phyloP scores from a whole-genome alignment of 2,888 invertebrate genomes.

The Zeuzera pyrina region DNA sequence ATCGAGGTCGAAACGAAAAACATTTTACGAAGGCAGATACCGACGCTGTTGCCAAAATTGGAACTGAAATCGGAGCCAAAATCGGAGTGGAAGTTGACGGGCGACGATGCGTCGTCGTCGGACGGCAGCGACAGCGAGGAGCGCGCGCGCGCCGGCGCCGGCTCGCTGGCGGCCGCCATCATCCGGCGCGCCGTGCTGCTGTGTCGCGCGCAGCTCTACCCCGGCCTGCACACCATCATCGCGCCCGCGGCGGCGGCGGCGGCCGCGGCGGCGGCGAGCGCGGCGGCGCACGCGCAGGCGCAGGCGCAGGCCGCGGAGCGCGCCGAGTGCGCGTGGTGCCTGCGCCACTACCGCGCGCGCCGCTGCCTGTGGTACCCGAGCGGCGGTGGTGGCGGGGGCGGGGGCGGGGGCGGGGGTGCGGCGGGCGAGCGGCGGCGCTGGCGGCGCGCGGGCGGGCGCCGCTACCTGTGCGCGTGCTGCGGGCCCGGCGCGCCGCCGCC shows the following conservation, averaged over 20 bases:
- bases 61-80: slow-evolving; percentile 5
- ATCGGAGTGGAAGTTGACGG: slow-evolving; percentile 9
- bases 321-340: slow-evolving; percentile 39
- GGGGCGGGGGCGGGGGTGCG: slow-evolving; percentile 29
- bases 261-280: slow-evolving; percentile 20
- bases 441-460: slow-evolving; percentile 59
- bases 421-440: slow-evolving; percentile 57
- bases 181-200: slow-evolving; percentile 59
- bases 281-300: slow-evolving; percentile 11
- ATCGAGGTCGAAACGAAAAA: slow-evolving; percentile 14
- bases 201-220: slow-evolving; percentile 65
- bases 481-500: slow-evolving; percentile 28
- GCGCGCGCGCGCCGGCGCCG: slow-evolving; percentile 47
- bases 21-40: slow-evolving; percentile 30
- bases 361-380: slow-evolving; percentile 62
- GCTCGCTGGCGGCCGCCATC: slow-evolving; percentile 54
- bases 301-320: slow-evolving; percentile 12
- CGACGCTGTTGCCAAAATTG: slow-evolving; percentile 8
- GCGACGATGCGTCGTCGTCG: slow-evolving; percentile 11
- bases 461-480: slow-evolving; percentile 80
- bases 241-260: slow-evolving; percentile 41
- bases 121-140: slow-evolving; percentile 12
- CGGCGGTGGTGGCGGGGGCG: slow-evolving; percentile 56
- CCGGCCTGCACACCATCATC: slow-evolving; percentile 75
- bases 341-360: slow-evolving; percentile 32